A percentile compares a stretch with the other conserved stretches of the same genome.
Evolutionary conservation across 2,888 invertebrate species (phyloP).

Genomic region (Erynnis tages): DNA sequence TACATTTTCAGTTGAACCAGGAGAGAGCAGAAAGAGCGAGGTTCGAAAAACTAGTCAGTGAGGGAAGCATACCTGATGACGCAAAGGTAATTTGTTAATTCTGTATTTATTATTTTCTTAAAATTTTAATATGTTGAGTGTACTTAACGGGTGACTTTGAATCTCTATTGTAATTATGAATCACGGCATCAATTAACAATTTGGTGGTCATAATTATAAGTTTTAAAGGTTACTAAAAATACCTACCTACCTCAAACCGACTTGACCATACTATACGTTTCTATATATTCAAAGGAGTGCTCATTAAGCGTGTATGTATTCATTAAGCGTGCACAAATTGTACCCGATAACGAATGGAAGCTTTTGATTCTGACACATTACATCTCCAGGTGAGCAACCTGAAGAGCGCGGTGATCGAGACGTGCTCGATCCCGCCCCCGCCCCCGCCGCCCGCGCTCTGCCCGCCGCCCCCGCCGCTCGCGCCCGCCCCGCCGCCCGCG

Average conservation of each 20-base stretch:
- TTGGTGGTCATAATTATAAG: too few species aligned
- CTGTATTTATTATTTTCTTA: too few species aligned
- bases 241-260: too few species aligned
- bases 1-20: conserved; percentile 79
- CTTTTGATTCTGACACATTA: background rate
- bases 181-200: too few species aligned
- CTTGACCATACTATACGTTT: too few species aligned
- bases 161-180: too few species aligned
- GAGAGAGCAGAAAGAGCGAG: conserved; percentile 91
- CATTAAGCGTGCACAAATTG: background rate
- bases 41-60: conserved; percentile 92
- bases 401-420: conserved; percentile 71
- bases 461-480: conserved; percentile 83
- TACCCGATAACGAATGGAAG: background rate
- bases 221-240: too few species aligned
- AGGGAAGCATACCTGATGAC: conserved; percentile 96
- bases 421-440: conserved; percentile 69
- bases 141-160: too few species aligned
- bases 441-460: conserved; percentile 79
- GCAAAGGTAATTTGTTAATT: conserved; percentile 84
- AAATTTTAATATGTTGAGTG: too few species aligned
- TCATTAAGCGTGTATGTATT: too few species aligned
- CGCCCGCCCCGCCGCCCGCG: conserved; percentile 81
- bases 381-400: conserved; percentile 66
- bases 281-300: too few species aligned